Conservation (phyloP, 2,113 vertebrate species). For the Oryzias melastigma region DNA sequence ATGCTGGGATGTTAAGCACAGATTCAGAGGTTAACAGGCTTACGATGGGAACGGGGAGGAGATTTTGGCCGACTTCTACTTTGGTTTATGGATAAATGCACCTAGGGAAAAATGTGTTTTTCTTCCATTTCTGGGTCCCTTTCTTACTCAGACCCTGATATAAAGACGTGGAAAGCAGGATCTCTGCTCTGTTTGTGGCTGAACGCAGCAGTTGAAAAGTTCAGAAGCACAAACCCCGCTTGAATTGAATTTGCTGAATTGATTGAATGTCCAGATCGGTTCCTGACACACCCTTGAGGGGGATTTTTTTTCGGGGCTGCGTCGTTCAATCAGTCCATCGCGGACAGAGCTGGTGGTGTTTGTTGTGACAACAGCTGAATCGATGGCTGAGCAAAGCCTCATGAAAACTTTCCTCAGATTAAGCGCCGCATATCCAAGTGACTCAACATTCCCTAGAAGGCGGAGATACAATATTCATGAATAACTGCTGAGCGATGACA, state of each 20-base stretch:
- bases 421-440: slow-evolving; percentile 1
- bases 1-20: slow-evolving; percentile 16
- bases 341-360: slow-evolving; percentile 42
- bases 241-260: slow-evolving; percentile 64
- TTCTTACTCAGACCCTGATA: slow-evolving; percentile 12
- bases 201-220: slow-evolving; percentile 36
- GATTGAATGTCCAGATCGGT: slow-evolving; percentile 53
- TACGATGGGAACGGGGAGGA: slow-evolving; percentile 30
- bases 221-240: slow-evolving; percentile 39
- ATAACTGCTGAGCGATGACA: slow-evolving; percentile 12
- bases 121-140: slow-evolving; percentile 8
- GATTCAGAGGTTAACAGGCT: slow-evolving; percentile 49
- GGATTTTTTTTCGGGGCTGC: slow-evolving; percentile 26
- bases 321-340: slow-evolving; percentile 30
- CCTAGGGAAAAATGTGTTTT: slow-evolving; percentile 8
- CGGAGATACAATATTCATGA: slow-evolving; percentile 31
- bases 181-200: no score
- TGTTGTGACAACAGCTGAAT: slow-evolving; percentile 40
- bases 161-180: slow-evolving; percentile 13
- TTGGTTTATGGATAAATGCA: slow-evolving; percentile 55
- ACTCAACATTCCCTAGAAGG: background rate
- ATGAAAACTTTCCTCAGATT: slow-evolving; percentile 16
- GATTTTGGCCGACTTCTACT: slow-evolving; percentile 41
- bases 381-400: slow-evolving; percentile 27
- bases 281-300: slow-evolving; percentile 38